phyloP scores from a whole-genome alignment of 2,113 vertebrate genomes.

The Scytalopus superciliaris region DNA sequence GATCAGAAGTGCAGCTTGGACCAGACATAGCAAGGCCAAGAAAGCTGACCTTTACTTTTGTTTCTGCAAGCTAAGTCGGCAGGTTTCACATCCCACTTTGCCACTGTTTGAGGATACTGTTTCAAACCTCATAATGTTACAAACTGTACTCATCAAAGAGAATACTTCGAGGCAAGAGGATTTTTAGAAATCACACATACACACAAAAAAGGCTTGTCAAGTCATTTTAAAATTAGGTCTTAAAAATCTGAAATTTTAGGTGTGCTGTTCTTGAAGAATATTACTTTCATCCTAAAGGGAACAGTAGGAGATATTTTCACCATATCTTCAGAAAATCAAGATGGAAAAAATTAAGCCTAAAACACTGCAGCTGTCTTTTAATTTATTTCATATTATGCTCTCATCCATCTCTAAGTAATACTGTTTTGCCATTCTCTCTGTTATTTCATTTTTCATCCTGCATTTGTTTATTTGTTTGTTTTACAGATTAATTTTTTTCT shows the following conservation, averaged over 20 bases:
- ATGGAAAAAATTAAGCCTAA: neutral
- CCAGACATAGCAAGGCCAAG: neutral
- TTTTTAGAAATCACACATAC: neutral
- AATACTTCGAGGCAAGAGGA: accelerated
- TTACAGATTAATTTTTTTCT: constrained; percentile 1
- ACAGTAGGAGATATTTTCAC: neutral
- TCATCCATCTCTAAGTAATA: neutral
- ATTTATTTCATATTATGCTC: neutral
- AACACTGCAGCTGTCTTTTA: neutral
- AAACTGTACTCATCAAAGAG: neutral
- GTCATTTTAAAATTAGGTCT: neutral
- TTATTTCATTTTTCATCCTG: neutral
- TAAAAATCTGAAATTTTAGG: neutral
- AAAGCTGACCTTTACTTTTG: neutral
- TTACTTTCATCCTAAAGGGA: neutral
- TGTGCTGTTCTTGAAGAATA: neutral
- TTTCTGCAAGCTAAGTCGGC: neutral
- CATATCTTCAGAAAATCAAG: neutral
- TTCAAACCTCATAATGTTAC: neutral
- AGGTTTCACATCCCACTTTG: neutral
- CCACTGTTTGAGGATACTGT: neutral
- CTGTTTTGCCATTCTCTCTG: neutral
- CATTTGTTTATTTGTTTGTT: constrained; percentile 18
- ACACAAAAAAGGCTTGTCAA: neutral
- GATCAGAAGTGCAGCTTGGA: neutral